Evolutionary conservation across 2,113 vertebrate genomes (phyloP), one percentile per base, ranked within the genome.

Genomic region (Ceratotherium simum): DNA sequence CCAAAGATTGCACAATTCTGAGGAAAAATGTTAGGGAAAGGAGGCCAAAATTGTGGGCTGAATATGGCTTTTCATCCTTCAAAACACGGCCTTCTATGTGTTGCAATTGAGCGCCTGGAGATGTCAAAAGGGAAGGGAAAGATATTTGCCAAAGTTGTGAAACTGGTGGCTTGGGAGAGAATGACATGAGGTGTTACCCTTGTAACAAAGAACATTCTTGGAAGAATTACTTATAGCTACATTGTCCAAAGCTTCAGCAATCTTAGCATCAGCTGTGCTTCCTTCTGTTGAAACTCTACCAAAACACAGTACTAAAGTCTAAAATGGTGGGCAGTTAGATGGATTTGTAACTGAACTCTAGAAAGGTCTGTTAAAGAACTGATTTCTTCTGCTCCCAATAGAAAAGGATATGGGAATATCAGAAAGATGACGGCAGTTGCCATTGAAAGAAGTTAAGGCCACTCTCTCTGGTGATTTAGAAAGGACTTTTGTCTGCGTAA

Each of bases 101-200:
- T 75, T 86, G 39, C 54, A 96, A 3, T 0, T 73, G 48, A 96
- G 11, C 46, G 9, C 20, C 46, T 67, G 2, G 18, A 94, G 54
- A 86, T 87, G 70, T 92, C 46, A 93, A 72, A 82, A 85, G 18
- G 12, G 25, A 90, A 95, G 70, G 90, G 46, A 87, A 92, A 86
- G n/a, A 33, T 64, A 27, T 10, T 73, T 91, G 39, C 58, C 70
- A 87, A 90, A 72, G 31, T 85, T 69, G 9, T 67, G 60, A 94
- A 97, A 81, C 12, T 64, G 3, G 54, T 72, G 10, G 16, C 69
- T 93, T 96, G 17, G 39, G 60, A 65, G 33, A 69, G 31, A 76
- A 73, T 64, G 16, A 12, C 54, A 62, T 78, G 48, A 76, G 5
- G 29, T 67, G 5, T 80, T 83, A 23, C 39, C 58, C 21, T 83